Percentiles rank a stretch among this genome's conserved stretches.
These are phyloP conservation scores for Aleiodes leptofemur DNA, from an alignment of 2,888 invertebrate species.

Conservation along the genomic window DNA sequence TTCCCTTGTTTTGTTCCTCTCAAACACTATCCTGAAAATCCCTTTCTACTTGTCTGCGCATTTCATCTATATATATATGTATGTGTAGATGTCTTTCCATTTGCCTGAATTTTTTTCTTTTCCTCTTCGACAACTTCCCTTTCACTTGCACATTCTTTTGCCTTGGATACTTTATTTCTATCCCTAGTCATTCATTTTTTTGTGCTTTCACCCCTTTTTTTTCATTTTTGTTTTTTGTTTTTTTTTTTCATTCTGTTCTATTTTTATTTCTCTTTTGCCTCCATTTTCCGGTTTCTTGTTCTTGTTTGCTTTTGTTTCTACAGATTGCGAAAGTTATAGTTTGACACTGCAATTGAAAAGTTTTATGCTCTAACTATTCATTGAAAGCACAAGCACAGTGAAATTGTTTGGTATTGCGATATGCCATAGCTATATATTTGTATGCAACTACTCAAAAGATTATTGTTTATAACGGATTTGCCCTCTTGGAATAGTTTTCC, in stretches of 20 bases:
- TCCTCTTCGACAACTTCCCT: constrained; percentile 50
- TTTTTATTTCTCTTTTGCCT: constrained; percentile 1
- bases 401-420: constrained; percentile 17
- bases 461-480: constrained; percentile 11
- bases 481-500: constrained; percentile 11
- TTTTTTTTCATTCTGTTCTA: background rate
- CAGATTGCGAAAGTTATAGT: constrained; percentile 4
- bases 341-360: constrained; percentile 30
- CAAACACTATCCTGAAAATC: constrained; percentile 27
- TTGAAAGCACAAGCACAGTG: background rate
- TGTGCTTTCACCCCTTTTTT: background rate
- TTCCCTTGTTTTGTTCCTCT: constrained; percentile 44
- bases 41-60: constrained; percentile 25
- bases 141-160: constrained; percentile 52
- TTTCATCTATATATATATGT: constrained; percentile 8
- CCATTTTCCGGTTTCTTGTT: background rate
- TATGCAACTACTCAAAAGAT: constrained; percentile 9
- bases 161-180: constrained; percentile 27
- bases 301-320: background rate
- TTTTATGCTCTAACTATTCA: constrained; percentile 12
- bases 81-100: constrained; percentile 30
- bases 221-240: constrained; percentile 4
- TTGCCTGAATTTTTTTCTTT: constrained; percentile 40
- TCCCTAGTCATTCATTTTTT: constrained; percentile 29
- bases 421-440: background rate